A percentile compares a stretch with the other conserved stretches of the same genome.
Conservation (phyloP, 2,888 invertebrate species). For the Malachius bipustulatus region DNA sequence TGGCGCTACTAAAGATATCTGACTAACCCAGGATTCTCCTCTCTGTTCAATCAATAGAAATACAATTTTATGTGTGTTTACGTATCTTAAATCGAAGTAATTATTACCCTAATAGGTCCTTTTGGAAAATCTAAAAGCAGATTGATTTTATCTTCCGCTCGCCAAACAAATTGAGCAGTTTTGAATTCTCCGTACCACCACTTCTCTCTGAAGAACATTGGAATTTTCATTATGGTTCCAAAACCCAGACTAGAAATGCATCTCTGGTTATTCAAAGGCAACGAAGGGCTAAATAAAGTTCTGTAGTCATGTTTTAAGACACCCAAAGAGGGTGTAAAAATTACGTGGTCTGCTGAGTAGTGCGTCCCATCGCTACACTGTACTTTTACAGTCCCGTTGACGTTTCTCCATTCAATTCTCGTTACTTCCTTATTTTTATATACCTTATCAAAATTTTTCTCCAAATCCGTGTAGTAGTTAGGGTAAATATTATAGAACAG, state of each 20-base stretch:
- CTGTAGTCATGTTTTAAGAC: constrained; percentile 48
- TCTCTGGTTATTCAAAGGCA: constrained; percentile 43
- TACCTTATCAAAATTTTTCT: constrained; percentile 24
- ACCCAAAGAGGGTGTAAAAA: constrained; percentile 57
- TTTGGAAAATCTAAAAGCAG: constrained; percentile 25
- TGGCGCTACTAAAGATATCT: constrained; percentile 10
- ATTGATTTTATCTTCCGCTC: constrained; percentile 35
- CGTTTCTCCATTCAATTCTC: constrained; percentile 17
- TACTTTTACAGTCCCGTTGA: constrained; percentile 23
- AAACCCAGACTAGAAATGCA: constrained; percentile 48
- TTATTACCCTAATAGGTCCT: constrained; percentile 21
- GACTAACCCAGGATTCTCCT: constrained; percentile 16
- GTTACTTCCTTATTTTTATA: constrained; percentile 21
- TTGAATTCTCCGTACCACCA: constrained; percentile 51
- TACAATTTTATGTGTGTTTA: no score
- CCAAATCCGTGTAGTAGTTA: constrained; percentile 16
- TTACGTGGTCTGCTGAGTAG: constrained; percentile 46
- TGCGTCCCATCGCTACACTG: constrained; percentile 37
- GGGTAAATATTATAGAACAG: no score
- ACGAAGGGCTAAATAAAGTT: constrained; percentile 43
- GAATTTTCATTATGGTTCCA: constrained; percentile 57
- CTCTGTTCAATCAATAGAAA: constrained; percentile 13
- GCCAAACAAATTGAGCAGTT: constrained; percentile 49
- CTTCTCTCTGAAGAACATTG: constrained; percentile 45
- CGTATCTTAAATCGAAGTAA: no score